These are phyloP conservation scores for Prorops nasuta DNA, from an alignment of 1,140 invertebrate genomes.

Conservation along the genomic window DNA sequence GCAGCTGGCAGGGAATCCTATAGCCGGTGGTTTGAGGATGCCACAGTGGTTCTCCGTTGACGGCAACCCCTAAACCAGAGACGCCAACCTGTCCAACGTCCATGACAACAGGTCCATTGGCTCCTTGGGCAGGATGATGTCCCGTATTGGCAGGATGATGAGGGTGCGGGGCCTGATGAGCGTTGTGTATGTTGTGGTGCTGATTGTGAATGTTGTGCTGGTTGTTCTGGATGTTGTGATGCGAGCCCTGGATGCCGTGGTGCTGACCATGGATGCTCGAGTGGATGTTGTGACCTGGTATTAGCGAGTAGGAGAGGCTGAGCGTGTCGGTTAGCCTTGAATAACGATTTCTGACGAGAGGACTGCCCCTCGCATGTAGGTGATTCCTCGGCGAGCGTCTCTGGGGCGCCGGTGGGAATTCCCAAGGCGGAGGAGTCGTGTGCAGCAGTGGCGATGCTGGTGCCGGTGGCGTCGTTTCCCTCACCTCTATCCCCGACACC, in stretches of 20 bases:
- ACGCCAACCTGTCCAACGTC: slow-evolving; percentile 50
- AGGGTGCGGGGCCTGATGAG: slow-evolving; percentile 41
- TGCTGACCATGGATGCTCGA: slow-evolving; percentile 36
- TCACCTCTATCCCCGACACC: slow-evolving; percentile 43
- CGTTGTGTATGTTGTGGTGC: slow-evolving; percentile 31
- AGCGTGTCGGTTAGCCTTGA: slow-evolving; percentile 43
- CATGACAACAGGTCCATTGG: slow-evolving; percentile 47
- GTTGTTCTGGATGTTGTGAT: slow-evolving; percentile 39
- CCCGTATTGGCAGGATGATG: slow-evolving; percentile 39
- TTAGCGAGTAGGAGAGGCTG: slow-evolving; percentile 36
- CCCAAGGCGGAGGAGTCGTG: slow-evolving; percentile 41
- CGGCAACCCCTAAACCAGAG: slow-evolving; percentile 45
- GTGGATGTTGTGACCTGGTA: slow-evolving; percentile 42
- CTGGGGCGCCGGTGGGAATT: slow-evolving; percentile 37
- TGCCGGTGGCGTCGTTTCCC: slow-evolving; percentile 43
- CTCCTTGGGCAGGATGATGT: slow-evolving; percentile 46
- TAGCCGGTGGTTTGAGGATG: slow-evolving; percentile 48
- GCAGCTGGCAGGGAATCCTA: slow-evolving; percentile 48
- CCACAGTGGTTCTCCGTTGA: slow-evolving; percentile 45
- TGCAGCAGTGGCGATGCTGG: slow-evolving; percentile 39
- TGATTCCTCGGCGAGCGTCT: slow-evolving; percentile 46
- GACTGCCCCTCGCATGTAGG: slow-evolving; percentile 41
- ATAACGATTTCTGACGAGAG: slow-evolving; percentile 44
- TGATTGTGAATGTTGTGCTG: slow-evolving; percentile 33
- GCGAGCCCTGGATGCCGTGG: slow-evolving; percentile 30